Evolutionary conservation across 2,113 vertebrate genomes (phyloP), one percentile per base, ranked within the genome.

Genomic region (Dermatemys mawii): DNA sequence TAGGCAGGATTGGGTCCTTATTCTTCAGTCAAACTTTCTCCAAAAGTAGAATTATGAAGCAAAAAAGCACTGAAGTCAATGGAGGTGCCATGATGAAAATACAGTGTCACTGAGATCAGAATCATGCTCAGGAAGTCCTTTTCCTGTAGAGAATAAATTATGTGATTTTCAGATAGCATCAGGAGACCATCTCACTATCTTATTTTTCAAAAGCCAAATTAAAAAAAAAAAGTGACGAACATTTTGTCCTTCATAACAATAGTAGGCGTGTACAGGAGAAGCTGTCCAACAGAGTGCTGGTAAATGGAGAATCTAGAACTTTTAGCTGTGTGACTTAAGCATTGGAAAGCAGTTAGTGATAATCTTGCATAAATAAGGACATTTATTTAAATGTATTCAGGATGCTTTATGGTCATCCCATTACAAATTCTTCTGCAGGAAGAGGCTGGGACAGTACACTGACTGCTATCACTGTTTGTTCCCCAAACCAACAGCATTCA

Each of bases 271-370:
- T 3, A 1, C 38, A 78, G 38, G 78, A 70, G 24, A 6, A 82
- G 1, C 12, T 55, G 49, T 92, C 46, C 54, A 44, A 79, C 8
- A 32, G 2, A 2, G 3, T 78, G 50, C 24, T n/a, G 63, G 80
- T 89, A 94, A 95, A 88, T 84, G 89, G 80, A 94, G 81, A 12
- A 27, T 76, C 44, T 89, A 70, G 94, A 91, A 87, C 54, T 87
- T 70, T 89, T 60, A 89, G 21, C 57, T 63, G 51, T 82, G 17
- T 51, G 29, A 78, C 49, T 92, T 80, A 80, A 13, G 35, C 14
- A 85, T 35, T 12, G 1, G 85, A 88, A 96, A 94, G 8, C 10
- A 73, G 35, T 26, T 46, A 86, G 26, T 67, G 87, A 48, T 49
- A 81, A 44, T 7, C 9, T 49, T 8, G 73, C 29, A 67, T 70